phyloP scores from a whole-genome alignment of 1,140 invertebrate species.

The Laupala kohalensis region DNA sequence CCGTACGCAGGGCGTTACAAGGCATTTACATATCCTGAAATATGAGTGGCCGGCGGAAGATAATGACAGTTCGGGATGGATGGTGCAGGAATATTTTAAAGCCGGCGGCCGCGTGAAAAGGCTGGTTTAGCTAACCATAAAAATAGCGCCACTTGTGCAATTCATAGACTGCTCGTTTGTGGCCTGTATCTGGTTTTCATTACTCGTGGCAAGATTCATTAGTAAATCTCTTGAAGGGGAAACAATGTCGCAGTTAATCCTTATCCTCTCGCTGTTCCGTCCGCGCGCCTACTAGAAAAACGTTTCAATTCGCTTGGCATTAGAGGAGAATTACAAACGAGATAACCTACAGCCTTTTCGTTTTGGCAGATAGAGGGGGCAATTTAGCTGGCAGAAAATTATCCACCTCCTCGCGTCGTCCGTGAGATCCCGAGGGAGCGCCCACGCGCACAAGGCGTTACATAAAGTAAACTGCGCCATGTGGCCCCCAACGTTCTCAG shows the following conservation, averaged over 20 bases:
- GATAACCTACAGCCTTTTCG: neutral
- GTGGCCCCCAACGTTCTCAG: too few relatives aligned
- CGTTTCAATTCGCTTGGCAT: neutral
- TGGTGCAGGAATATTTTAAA: neutral
- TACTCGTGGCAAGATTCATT: neutral
- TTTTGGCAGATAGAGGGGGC: neutral
- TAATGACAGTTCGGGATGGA: neutral
- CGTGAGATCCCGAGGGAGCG: neutral
- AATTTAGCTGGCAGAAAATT: neutral
- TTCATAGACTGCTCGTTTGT: too few relatives aligned
- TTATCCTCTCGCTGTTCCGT: too few relatives aligned
- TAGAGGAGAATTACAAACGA: neutral
- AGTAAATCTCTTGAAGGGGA: neutral
- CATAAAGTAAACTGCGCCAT: too few relatives aligned
- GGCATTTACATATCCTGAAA: neutral
- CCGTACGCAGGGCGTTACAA: neutral
- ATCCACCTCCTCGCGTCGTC: neutral
- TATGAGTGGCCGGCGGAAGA: neutral
- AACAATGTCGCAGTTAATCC: neutral
- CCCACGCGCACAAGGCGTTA: neutral
- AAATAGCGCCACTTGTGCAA: neutral
- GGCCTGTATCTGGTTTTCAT: neutral
- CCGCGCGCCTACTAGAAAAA: neutral
- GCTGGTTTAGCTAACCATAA: neutral
- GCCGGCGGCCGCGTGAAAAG: neutral